A percentile compares a stretch with the other conserved stretches of the same genome.
phyloP scores from a whole-genome alignment of 1,140 invertebrate genomes.

The Chelonus insularis region DNA sequence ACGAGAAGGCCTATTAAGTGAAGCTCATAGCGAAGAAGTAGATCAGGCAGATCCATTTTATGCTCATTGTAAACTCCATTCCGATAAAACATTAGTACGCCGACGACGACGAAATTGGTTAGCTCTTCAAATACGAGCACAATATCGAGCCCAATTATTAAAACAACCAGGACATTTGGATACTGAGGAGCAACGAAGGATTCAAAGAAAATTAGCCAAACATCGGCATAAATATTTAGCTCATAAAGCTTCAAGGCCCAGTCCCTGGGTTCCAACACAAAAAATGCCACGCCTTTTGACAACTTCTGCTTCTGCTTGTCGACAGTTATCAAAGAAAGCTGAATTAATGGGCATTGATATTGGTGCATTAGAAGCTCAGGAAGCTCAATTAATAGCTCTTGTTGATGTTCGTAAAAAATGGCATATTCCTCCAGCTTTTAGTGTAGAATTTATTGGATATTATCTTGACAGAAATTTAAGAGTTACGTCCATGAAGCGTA shows the following conservation, averaged over 20 bases:
- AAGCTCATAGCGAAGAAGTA: slow-evolving; percentile 89
- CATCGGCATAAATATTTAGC: slow-evolving; percentile 75
- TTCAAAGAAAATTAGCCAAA: slow-evolving; percentile 76
- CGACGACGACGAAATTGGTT: slow-evolving; percentile 86
- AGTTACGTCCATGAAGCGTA: slow-evolving; percentile 75
- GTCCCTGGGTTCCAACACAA: slow-evolving; percentile 90
- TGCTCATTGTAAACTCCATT: slow-evolving; percentile 92
- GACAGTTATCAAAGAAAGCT: slow-evolving; percentile 81
- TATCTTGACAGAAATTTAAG: slow-evolving; percentile 84
- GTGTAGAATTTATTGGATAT: slow-evolving; percentile 92
- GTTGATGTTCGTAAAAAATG: slow-evolving; percentile 89
- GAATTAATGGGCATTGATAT: slow-evolving; percentile 88
- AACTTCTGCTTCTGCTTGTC: slow-evolving; percentile 86
- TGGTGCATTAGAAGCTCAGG: slow-evolving; percentile 75
- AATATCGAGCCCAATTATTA: slow-evolving; percentile 66
- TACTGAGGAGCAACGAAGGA: slow-evolving; percentile 71
- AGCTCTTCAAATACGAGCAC: slow-evolving; percentile 80
- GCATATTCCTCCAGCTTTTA: slow-evolving; percentile 89
- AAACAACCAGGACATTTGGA: slow-evolving; percentile 61
- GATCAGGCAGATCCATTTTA: slow-evolving; percentile 97
- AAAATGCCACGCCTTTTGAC: slow-evolving; percentile 90
- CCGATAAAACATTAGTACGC: slow-evolving; percentile 78
- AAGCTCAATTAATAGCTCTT: slow-evolving; percentile 76
- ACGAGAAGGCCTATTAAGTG: slow-evolving; percentile 86
- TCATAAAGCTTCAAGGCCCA: slow-evolving; percentile 73